Base-by-base conservation (phyloP, 2,888 invertebrate genomes). In the Petrophora chlorosata region DNA sequence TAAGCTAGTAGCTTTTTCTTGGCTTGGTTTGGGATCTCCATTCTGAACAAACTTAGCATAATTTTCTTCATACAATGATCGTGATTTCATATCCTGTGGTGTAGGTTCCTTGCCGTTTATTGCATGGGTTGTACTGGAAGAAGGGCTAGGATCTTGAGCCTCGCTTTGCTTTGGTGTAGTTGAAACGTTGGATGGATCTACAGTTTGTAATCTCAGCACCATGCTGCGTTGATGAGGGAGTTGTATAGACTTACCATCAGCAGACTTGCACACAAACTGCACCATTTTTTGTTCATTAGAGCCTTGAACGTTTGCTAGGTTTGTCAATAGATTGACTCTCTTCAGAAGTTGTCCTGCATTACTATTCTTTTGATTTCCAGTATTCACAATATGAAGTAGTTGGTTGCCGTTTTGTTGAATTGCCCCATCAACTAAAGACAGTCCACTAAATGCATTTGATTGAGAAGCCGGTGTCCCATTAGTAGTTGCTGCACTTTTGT, bases 261-360 rank as follows among this genome's bases (percentile, higher is more conserved):
- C 83, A 25, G 93, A 92, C 76, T 93, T 93, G 66, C 93, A 93
- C 30, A 93, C 92, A 67, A 93, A 92, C 63, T 93, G 93, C 15
- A 93, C 89, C 87, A 91, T 90, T 70, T 91, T 91, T 59, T 91
- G 90, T 52, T 91, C 91, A 56, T 82, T 89, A 3, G 81, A 72
- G 13, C 89, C 90, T 75, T 90, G 90, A 4, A 81, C 82, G 60
- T 89, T 91, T 1, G 86, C 67, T 1, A 90, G 67, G 67, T 90
- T 91, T 0, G 90, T 91, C 14, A 91, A 61, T 19, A 91, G 76
- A 60, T 91, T 91, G 0, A 91, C 91, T 56, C 90, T 74, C 69
- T 91, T 90, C 3, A 91, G 59, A 7, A 91, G 59, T 48, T 90
- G 91, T 1, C 82, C 79, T 1, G 83, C 61, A 39, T 72, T 80